phyloP scores from a whole-genome alignment of 2,888 invertebrate genomes.

The Aphodius granarius region DNA sequence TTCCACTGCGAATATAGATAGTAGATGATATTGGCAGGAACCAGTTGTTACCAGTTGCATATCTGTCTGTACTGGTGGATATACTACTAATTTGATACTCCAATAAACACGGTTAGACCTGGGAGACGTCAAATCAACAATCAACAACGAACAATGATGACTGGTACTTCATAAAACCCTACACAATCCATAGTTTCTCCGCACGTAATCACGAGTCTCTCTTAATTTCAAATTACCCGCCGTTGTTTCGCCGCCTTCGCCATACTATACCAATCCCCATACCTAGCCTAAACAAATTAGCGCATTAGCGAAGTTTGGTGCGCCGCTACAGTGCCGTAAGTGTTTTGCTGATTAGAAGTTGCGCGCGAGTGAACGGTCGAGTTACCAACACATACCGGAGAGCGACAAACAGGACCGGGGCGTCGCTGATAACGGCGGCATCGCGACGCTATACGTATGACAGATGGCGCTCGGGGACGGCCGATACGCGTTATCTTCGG shows the following conservation, averaged over 20 bases:
- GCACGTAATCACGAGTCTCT: neutral
- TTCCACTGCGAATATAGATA: too few relatives aligned
- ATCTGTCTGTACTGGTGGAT: too few relatives aligned
- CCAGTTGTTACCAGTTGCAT: too few relatives aligned
- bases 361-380: neutral
- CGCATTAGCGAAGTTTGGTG: neutral
- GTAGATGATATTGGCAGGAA: too few relatives aligned
- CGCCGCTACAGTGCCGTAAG: neutral
- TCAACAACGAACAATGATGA: too few relatives aligned
- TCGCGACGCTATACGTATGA: neutral
- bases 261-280: neutral
- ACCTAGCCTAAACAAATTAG: neutral
- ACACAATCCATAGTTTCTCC: neutral
- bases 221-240: neutral
- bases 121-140: too few relatives aligned
- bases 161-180: too few relatives aligned
- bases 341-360: neutral
- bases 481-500: neutral
- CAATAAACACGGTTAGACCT: too few relatives aligned
- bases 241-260: neutral
- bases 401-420: neutral
- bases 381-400: neutral
- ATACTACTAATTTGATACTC: too few relatives aligned
- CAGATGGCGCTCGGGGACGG: neutral
- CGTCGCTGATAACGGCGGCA: neutral